Evolutionary conservation across 2,797 vertebrate genomes (phyloP).

Genomic region (Mallotus villosus): DNA sequence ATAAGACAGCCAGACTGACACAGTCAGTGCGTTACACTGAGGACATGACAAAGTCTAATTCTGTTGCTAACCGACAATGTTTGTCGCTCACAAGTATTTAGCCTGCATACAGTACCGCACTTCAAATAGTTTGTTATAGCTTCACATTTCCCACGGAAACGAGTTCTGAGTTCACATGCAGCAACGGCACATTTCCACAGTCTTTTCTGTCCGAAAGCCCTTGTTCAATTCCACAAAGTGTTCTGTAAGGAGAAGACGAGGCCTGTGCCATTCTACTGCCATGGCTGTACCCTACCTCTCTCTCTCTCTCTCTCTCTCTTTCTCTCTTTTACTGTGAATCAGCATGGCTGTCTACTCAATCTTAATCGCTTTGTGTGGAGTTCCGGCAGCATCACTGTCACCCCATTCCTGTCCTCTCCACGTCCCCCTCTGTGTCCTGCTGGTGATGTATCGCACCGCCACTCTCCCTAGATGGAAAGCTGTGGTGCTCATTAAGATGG

Average conservation of each 20-base stretch:
- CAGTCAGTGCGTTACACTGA: not conserved
- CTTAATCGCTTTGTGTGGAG: conserved; percentile 46
- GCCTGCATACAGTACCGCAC: not conserved
- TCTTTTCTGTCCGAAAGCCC: not conserved
- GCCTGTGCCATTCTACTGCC: conserved; percentile 30
- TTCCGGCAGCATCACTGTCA: conserved; percentile 54
- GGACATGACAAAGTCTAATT: not conserved
- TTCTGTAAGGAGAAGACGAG: not conserved
- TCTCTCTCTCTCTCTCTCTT: conserved; percentile 29
- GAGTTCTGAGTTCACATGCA: not conserved
- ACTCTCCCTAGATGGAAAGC: conserved; percentile 69
- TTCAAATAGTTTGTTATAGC: not conserved
- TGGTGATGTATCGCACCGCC: conserved; percentile 69
- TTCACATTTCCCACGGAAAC: not conserved
- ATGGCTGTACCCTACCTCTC: conserved; percentile 21
- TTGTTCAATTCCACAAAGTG: conserved; percentile 13
- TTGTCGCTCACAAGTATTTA: not conserved
- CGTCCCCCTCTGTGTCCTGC: conserved; percentile 53
- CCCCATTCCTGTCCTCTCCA: conserved; percentile 59
- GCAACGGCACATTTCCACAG: not conserved
- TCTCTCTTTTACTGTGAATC: conserved; percentile 32
- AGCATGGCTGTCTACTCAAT: conserved; percentile 50
- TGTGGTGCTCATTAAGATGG: conserved; percentile 80
- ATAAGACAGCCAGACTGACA: not conserved
- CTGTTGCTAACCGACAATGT: not conserved